These are phyloP conservation scores for Hemicordylus capensis DNA, from an alignment of 2,113 vertebrate genomes.

Conservation along the genomic window DNA sequence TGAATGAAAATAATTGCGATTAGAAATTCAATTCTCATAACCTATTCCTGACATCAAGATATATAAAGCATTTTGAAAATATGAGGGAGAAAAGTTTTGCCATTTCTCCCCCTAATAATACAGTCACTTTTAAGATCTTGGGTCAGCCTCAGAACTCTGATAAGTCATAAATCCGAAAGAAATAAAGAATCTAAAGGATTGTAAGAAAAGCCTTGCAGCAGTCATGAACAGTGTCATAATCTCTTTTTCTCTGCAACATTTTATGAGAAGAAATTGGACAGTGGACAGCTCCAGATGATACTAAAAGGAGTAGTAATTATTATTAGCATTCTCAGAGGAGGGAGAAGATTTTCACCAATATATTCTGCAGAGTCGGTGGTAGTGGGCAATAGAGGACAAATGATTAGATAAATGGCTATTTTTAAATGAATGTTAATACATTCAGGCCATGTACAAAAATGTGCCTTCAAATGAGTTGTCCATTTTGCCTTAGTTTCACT, in stretches of 20 bases:
- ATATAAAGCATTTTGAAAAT: background rate
- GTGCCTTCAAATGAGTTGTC: background rate
- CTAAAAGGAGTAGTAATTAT: background rate
- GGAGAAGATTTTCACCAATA: background rate
- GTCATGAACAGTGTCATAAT: background rate
- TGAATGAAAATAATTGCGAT: background rate
- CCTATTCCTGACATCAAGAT: background rate
- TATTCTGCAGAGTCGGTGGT: background rate
- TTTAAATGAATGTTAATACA: background rate
- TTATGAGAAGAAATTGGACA: conserved; percentile 1
- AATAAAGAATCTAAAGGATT: background rate
- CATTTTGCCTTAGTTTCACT: background rate
- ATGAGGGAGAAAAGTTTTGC: background rate
- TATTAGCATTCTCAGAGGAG: background rate
- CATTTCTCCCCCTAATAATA: background rate
- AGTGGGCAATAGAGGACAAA: background rate
- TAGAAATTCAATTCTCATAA: background rate
- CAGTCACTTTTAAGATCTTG: background rate
- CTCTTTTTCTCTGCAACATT: conserved; percentile 6
- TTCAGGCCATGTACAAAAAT: background rate
- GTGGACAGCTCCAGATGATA: conserved; percentile 9
- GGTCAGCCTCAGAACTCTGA: background rate
- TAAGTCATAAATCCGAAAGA: background rate
- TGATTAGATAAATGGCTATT: background rate
- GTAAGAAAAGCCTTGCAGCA: background rate